Evolutionary conservation across 2,888 invertebrate species (phyloP), one percentile per base, ranked within the genome.

Genomic region (Drosophila robusta): DNA sequence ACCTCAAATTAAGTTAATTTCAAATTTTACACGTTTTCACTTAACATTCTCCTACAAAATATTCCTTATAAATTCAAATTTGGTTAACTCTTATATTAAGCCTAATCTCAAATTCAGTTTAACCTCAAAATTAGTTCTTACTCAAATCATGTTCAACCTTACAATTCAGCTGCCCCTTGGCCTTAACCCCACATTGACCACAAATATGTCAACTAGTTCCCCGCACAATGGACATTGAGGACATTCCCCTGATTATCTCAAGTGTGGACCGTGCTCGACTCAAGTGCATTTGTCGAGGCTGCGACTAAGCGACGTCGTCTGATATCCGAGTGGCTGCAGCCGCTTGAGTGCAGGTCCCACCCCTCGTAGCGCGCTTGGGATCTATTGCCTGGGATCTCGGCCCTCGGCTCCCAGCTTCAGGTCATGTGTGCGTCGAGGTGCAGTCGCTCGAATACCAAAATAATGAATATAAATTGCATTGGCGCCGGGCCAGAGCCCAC

Each of bases 381-480:
- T 63, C 36, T 38, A 29, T 47, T 42, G 42, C 52, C 12, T 18
- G 34, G 32, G 36, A 8, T 16, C 46, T 32, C 16, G 26, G 8
- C 22, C n/a, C 18, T 18, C 1, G 18, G 18, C 18, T 18, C 18
- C 18, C 16, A 14, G 34, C 12, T 38, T 41, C 36, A 39, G 44
- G 29, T 3, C 29, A 8, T 29, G 29, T 29, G 29, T 29, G 29
- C 29, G 29, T n/a, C 8, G n/a, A 44, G 47, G 45, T 63, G 39
- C 60, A 60, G 34, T 24, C 39, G 34, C 56, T 57, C 41, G 24
- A 14, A 65, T 70, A 45, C n/a, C 52, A 41, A 57, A 46, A 64
- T 70, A 80, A 83, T 67, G 62, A 68, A 75, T 68, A 72, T 65
- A 81, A 83, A 82, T 82, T 80, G 80, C 75, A 67, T 62, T 61